Evolutionary conservation across 2,888 invertebrate species (phyloP).

Genomic region (Cryptophagus acutangulus): DNA sequence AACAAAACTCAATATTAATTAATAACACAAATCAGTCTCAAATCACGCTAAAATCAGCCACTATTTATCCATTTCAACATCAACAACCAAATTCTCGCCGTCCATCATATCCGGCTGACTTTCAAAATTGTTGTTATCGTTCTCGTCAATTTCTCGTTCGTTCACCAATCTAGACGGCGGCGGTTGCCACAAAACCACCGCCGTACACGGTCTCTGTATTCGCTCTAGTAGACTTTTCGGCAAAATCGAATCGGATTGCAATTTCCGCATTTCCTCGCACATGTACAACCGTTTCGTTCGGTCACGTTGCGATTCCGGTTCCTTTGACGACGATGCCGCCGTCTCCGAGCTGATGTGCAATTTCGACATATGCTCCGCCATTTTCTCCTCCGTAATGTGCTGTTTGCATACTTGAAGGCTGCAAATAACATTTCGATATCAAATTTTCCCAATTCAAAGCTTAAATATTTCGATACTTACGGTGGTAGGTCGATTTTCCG

Average conservation of each 20-base stretch:
- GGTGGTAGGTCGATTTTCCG: constrained; percentile 43
- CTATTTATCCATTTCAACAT: no score
- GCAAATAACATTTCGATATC: constrained; percentile 13
- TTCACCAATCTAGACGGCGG: constrained; percentile 41
- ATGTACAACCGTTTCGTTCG: constrained; percentile 51
- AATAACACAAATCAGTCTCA: no score
- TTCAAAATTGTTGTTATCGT: constrained; percentile 47
- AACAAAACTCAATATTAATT: no score
- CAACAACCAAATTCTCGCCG: no score
- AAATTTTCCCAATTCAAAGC: constrained; percentile 5
- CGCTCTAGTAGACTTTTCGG: constrained; percentile 58
- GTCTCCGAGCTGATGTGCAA: constrained; percentile 61
- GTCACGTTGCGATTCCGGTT: constrained; percentile 32
- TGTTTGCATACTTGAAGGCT: constrained; percentile 56
- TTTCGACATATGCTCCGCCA: constrained; percentile 73
- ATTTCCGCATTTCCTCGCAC: constrained; percentile 66
- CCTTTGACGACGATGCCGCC: constrained; percentile 28
- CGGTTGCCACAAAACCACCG: constrained; percentile 77
- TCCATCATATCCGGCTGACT: no score
- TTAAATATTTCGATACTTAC: constrained; percentile 33
- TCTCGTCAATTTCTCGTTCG: constrained; percentile 39
- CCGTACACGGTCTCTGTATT: constrained; percentile 68
- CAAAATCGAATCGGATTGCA: constrained; percentile 61
- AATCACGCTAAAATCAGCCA: no score
- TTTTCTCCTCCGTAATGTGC: constrained; percentile 77